A percentile compares a stretch with the other conserved stretches of the same genome.
These are phyloP conservation scores for Ctenopoma kingsleyae DNA, from an alignment of 2,797 vertebrate genomes.

Conservation along the genomic window DNA sequence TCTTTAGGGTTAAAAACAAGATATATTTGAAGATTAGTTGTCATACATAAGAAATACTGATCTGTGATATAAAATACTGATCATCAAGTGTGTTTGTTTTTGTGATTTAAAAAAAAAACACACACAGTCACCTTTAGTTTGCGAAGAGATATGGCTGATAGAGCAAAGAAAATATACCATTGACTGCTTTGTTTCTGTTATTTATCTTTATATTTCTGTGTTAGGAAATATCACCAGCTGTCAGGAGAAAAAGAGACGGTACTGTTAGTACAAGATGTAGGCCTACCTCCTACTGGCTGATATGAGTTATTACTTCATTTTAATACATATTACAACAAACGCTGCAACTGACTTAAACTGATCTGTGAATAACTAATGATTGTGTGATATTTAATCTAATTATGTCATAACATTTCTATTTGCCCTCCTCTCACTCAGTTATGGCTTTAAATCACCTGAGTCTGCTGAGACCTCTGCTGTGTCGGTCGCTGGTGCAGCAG, in stretches of 20 bases:
- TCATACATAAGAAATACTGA: too few relatives aligned
- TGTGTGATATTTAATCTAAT: background rate
- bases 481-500: constrained; percentile 39
- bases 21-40: background rate
- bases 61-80: too few relatives aligned
- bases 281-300: constrained; percentile 78
- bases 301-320: constrained; percentile 56
- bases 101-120: background rate
- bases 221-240: background rate
- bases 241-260: background rate
- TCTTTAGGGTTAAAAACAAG: too few relatives aligned
- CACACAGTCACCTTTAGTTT: background rate
- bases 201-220: background rate
- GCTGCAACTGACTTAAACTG: background rate
- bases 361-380: constrained; percentile 7
- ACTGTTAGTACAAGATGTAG: constrained; percentile 50
- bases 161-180: background rate
- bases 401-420: background rate
- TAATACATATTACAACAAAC: constrained; percentile 3
- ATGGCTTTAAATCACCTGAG: constrained; percentile 83
- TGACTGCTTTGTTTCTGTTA: background rate
- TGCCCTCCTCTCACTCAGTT: constrained; percentile 35
- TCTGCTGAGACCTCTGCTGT: constrained; percentile 77
- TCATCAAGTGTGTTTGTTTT: background rate
- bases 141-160: background rate